Evolutionary conservation across 2,113 vertebrate species (phyloP).

Genomic region (Nibea albiflora): DNA sequence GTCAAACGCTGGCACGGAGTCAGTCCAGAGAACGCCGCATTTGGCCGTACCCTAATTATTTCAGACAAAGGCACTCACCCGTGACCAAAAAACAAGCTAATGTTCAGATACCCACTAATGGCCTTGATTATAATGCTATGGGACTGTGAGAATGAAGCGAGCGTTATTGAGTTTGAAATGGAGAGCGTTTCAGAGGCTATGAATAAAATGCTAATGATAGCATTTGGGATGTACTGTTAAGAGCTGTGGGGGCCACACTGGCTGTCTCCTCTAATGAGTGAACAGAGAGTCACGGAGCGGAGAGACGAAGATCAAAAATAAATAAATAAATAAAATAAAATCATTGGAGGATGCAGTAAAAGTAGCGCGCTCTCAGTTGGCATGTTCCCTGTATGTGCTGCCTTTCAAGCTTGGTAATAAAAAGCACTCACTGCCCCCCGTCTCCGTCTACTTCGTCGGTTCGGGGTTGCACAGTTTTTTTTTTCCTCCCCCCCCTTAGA

Average conservation of each 20-base stretch:
- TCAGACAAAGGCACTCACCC: conserved; percentile 31
- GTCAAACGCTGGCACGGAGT: conserved; percentile 8
- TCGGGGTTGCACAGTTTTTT: conserved; percentile 4
- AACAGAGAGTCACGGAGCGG: conserved; percentile 41
- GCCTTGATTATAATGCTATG: conserved; percentile 47
- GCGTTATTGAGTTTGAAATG: conserved; percentile 55
- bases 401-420: conserved; percentile 50
- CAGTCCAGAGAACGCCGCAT: conserved; percentile 17
- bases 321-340: too few species aligned
- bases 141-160: conserved; percentile 45
- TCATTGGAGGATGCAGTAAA: conserved; percentile 55
- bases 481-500: too few species aligned
- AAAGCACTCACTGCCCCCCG: conserved; percentile 4
- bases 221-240: conserved; percentile 65
- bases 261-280: conserved; percentile 71
- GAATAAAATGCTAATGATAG: conserved; percentile 71
- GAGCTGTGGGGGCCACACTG: conserved; percentile 54
- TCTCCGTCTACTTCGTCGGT: not conserved
- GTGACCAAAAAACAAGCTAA: conserved; percentile 9
- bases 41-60: conserved; percentile 48
- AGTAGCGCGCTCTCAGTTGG: conserved; percentile 28
- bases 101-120: conserved; percentile 51
- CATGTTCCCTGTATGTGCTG: conserved; percentile 49
- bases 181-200: conserved; percentile 46
- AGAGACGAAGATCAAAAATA: conserved; percentile 63